phyloP scores from a whole-genome alignment of 2,797 vertebrate genomes.

The Muscicapa comitata region DNA sequence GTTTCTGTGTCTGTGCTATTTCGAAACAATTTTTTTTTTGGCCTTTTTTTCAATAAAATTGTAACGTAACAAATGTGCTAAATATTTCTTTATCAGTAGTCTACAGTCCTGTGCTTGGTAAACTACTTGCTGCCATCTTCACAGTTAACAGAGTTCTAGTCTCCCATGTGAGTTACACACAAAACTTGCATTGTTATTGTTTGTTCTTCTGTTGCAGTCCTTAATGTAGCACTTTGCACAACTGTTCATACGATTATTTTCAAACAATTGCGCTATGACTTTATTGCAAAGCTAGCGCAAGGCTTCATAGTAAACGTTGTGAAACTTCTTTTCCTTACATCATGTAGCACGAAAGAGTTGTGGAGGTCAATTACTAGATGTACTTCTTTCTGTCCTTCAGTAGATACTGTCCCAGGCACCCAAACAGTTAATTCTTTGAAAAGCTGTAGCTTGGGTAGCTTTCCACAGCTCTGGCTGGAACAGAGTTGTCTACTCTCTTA shows the following conservation, averaged over 20 bases:
- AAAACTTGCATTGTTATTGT: not conserved
- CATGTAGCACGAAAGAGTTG: not conserved
- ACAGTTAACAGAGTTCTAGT: not conserved
- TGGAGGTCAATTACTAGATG: not conserved
- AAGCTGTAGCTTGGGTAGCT: not conserved
- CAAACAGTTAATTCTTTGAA: not conserved
- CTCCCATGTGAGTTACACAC: not conserved
- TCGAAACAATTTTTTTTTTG: not conserved
- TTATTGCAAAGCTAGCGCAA: not conserved
- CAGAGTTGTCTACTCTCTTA: not conserved
- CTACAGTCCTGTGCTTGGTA: not conserved
- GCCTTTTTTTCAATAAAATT: not conserved
- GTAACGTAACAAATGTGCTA: not conserved
- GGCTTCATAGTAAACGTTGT: not conserved
- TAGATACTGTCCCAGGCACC: not conserved
- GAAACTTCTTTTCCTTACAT: not conserved
- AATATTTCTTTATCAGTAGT: not conserved
- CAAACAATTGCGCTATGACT: not conserved
- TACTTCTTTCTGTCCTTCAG: not conserved
- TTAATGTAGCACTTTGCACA: accelerated
- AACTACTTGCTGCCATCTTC: not conserved
- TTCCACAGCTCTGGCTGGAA: not conserved
- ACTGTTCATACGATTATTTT: not conserved
- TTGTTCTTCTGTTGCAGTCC: not conserved
- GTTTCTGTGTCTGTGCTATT: not conserved